Percentiles rank a stretch among this genome's conserved stretches.
Conservation (phyloP, 2,113 vertebrate genomes). For the Chaetura pelagica region DNA sequence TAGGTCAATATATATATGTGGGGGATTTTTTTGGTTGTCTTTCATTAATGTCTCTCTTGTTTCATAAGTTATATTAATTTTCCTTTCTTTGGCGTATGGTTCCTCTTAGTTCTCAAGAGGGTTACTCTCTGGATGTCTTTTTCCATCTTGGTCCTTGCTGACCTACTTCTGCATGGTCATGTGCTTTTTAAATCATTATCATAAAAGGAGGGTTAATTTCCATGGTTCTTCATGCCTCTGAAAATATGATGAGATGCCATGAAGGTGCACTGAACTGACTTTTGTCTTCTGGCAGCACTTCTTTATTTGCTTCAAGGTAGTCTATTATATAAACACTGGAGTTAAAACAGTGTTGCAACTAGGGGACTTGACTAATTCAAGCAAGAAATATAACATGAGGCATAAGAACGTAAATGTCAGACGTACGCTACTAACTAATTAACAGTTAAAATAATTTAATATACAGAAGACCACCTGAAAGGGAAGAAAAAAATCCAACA, state of each 20-base stretch:
- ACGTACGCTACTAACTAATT: background rate
- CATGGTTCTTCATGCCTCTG: background rate
- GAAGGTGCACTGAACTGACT: background rate
- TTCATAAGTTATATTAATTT: background rate
- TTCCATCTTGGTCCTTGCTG: background rate
- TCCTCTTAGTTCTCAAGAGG: background rate
- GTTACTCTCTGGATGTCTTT: background rate
- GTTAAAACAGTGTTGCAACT: background rate
- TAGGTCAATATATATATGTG: too few relatives aligned
- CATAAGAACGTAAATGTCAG: background rate
- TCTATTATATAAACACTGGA: background rate
- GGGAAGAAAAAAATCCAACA: too few relatives aligned
- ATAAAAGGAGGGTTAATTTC: background rate
- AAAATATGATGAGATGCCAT: background rate
- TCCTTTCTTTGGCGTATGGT: background rate
- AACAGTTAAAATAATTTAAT: background rate
- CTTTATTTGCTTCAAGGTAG: background rate
- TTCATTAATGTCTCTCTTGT: background rate
- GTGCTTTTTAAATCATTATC: background rate
- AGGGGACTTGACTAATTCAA: background rate
- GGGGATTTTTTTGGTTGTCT: accelerated
- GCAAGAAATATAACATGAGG: background rate
- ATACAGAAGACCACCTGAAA: background rate
- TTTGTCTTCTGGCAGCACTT: background rate
- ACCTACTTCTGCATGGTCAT: background rate